Percentiles rank a stretch among this genome's conserved stretches.
Conservation (phyloP, 2,888 invertebrate genomes). For the Margaritifera margaritifera region DNA sequence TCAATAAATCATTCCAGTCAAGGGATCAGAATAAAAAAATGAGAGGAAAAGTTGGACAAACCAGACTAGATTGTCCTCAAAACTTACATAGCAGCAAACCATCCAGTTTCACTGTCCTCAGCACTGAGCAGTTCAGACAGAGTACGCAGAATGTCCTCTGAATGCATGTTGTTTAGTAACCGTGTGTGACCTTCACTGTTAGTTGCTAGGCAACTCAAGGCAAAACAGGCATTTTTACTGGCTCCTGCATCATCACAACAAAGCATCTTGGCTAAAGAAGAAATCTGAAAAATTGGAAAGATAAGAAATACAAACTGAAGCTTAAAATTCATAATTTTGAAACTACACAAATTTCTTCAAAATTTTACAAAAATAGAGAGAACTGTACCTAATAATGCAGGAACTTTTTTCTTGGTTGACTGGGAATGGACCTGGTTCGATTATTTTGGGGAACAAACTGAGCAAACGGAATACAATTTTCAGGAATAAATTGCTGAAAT, state of each 20-base stretch:
- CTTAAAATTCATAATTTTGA: too few relatives aligned
- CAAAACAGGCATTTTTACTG: constrained; percentile 73
- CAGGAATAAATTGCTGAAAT: too few relatives aligned
- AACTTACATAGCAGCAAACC: constrained; percentile 73
- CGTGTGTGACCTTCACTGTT: constrained; percentile 67
- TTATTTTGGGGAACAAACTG: too few relatives aligned
- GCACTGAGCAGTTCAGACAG: constrained; percentile 62
- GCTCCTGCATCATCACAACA: constrained; percentile 69
- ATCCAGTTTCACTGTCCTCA: constrained; percentile 70
- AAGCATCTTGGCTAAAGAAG: constrained; percentile 68
- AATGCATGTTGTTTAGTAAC: constrained; percentile 60
- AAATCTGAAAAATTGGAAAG: constrained; percentile 53
- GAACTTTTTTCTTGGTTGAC: too few relatives aligned
- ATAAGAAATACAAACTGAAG: not conserved
- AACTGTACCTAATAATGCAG: too few relatives aligned
- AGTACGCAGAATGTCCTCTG: constrained; percentile 64
- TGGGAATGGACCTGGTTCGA: too few relatives aligned
- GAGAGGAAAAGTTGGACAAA: not conserved
- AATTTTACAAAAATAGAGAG: too few relatives aligned
- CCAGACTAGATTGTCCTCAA: not conserved
- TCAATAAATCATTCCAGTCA: not conserved
- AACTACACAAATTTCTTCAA: too few relatives aligned
- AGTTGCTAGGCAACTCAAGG: constrained; percentile 72
- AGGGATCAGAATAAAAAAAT: not conserved
- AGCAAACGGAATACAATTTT: too few relatives aligned